Percentiles rank a stretch among this genome's conserved stretches.
Evolutionary conservation across 2,888 invertebrate genomes (phyloP).

Genomic region (Harmothoe impar): DNA sequence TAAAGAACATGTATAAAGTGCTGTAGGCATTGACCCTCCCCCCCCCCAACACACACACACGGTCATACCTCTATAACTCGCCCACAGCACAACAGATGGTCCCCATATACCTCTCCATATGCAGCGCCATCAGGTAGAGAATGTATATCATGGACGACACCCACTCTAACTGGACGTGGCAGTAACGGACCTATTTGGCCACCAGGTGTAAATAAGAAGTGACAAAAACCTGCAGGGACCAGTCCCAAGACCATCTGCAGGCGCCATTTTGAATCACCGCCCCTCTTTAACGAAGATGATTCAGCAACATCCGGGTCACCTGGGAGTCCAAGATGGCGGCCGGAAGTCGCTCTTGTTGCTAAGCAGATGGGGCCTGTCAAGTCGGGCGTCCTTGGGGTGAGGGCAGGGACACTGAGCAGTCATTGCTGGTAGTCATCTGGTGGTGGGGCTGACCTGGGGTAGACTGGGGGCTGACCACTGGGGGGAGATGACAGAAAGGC

Average conservation of each 20-base stretch:
- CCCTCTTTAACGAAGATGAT: slow-evolving; percentile 51
- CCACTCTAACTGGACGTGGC: no score
- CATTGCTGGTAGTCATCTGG: slow-evolving; percentile 38
- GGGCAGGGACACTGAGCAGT: slow-evolving; percentile 30
- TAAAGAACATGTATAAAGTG: no score
- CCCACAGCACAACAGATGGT: no score
- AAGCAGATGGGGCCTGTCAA: slow-evolving; percentile 60
- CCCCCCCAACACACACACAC: no score
- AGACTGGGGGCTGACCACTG: slow-evolving; percentile 17
- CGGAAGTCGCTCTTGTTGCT: slow-evolving; percentile 58
- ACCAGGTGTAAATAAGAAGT: slow-evolving; percentile 52
- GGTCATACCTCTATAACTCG: no score
- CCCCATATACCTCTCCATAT: no score
- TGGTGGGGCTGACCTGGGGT: not conserved
- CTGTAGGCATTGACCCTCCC: no score
- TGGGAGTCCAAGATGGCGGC: slow-evolving; percentile 56
- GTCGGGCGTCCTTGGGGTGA: not conserved
- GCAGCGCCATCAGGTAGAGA: no score
- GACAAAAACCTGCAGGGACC: not conserved
- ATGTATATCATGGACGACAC: no score
- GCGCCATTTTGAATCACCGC: slow-evolving; percentile 54
- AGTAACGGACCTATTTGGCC: not conserved
- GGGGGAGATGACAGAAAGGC: slow-evolving; percentile 36
- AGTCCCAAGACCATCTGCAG: not conserved
- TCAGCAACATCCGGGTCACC: slow-evolving; percentile 34